Evolutionary conservation across 1,140 invertebrate species (phyloP).

Genomic region (Probaryconus sp.): DNA sequence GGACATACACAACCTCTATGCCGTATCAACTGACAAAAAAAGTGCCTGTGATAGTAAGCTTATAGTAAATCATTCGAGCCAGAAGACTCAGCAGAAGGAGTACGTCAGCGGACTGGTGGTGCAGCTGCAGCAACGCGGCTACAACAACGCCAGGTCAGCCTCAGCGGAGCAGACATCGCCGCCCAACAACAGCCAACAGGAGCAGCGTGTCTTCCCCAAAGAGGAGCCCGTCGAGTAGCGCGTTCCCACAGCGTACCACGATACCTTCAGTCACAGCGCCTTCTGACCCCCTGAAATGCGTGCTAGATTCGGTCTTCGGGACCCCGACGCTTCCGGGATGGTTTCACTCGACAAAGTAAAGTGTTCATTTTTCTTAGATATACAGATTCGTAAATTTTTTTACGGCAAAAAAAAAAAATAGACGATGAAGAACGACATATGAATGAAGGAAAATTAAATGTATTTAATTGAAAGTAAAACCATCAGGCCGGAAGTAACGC

Average conservation of each 20-base stretch:
- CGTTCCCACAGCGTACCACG: constrained; percentile 57
- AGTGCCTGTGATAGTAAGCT: constrained; percentile 80
- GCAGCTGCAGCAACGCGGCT: constrained; percentile 74
- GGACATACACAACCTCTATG: constrained; percentile 76
- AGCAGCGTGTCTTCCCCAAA: constrained; percentile 72
- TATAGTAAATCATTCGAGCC: constrained; percentile 79
- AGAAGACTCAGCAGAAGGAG: constrained; percentile 75
- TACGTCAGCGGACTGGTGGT: constrained; percentile 73
- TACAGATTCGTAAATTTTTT: too few relatives aligned
- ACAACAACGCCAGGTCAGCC: constrained; percentile 60
- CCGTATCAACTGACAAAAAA: constrained; percentile 79
- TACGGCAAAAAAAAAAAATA: too few relatives aligned
- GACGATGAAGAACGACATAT: too few relatives aligned
- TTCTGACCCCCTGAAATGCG: too few relatives aligned
- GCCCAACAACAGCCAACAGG: constrained; percentile 64
- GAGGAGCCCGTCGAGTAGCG: constrained; percentile 77
- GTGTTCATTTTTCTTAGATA: too few relatives aligned
- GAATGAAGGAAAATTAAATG: too few relatives aligned
- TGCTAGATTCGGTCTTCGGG: too few relatives aligned
- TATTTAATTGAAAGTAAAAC: too few relatives aligned
- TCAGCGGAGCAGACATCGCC: constrained; percentile 51
- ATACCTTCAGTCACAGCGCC: too few relatives aligned
- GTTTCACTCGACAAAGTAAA: too few relatives aligned
- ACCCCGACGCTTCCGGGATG: too few relatives aligned
- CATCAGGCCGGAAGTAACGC: too few relatives aligned